These are phyloP conservation scores for Coptodon bakossiorum DNA, from an alignment of 2,113 vertebrate genomes.

Conservation along the genomic window DNA sequence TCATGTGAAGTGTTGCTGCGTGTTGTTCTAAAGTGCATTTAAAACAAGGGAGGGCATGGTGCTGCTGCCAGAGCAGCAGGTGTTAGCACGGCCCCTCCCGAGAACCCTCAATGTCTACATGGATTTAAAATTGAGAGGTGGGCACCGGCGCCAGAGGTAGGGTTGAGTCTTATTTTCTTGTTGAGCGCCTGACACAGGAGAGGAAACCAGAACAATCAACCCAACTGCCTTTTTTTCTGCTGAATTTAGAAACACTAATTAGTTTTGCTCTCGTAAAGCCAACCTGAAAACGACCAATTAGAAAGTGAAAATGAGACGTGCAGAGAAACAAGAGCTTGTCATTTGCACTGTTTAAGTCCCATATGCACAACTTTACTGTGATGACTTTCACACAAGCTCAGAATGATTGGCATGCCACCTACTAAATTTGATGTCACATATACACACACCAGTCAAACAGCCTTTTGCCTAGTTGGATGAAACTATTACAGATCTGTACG, in stretches of 20 bases:
- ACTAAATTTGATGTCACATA: conserved; percentile 23
- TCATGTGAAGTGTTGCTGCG: no score
- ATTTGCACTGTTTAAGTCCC: conserved; percentile 52
- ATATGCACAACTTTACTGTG: conserved; percentile 42
- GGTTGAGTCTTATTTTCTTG: conserved; percentile 74
- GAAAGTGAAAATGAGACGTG: conserved; percentile 73
- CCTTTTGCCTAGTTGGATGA: conserved; percentile 13
- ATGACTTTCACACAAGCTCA: conserved; percentile 36
- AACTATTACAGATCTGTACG: conserved; percentile 38
- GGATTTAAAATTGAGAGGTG: no score
- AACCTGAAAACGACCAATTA: conserved; percentile 81
- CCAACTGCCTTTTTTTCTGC: conserved; percentile 54
- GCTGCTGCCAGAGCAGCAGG: no score
- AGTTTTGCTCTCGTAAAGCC: conserved; percentile 79
- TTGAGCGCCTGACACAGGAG: conserved; percentile 66
- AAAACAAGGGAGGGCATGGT: no score
- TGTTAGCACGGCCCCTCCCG: no score
- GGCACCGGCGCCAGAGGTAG: no score
- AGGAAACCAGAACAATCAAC: conserved; percentile 78
- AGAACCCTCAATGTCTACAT: no score
- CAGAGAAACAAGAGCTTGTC: conserved; percentile 67
- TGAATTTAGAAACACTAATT: conserved; percentile 83
- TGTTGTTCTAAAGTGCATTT: no score
- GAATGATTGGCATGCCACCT: conserved; percentile 12
- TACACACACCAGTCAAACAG: conserved; percentile 1